phyloP scores from a whole-genome alignment of 2,888 invertebrate species.

The Campaea margaritaria region DNA sequence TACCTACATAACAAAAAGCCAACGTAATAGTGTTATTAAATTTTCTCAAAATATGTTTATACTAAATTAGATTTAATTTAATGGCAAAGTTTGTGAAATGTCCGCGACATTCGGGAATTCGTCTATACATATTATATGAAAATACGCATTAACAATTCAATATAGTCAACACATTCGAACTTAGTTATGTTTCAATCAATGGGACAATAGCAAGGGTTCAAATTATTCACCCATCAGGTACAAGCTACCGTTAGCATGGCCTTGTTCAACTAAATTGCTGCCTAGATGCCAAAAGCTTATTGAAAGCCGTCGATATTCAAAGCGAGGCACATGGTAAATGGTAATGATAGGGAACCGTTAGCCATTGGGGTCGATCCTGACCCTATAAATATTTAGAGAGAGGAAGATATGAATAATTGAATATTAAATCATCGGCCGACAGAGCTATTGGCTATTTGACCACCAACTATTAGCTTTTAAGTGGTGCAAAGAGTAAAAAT shows the following conservation, averaged over 20 bases:
- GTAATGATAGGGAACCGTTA: slow-evolving; percentile 27
- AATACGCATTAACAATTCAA: no score
- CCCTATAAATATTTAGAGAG: slow-evolving; percentile 35
- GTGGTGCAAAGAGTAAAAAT: no score
- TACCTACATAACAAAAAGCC: no score
- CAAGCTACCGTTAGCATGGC: slow-evolving; percentile 6
- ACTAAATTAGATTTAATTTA: no score
- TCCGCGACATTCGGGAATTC: no score
- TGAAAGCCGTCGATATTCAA: slow-evolving; percentile 19
- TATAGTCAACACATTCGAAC: background rate
- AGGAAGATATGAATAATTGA: slow-evolving; percentile 30
- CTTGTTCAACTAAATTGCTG: slow-evolving; percentile 20
- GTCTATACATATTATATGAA: no score
- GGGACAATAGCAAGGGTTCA: slow-evolving; percentile 10
- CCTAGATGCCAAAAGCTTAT: slow-evolving; percentile 11
- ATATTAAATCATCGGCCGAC: slow-evolving; percentile 24
- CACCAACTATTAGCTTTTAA: no score
- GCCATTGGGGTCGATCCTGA: slow-evolving; percentile 19
- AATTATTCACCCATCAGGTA: slow-evolving; percentile 11
- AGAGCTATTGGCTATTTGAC: slow-evolving; percentile 11
- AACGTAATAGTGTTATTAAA: no score
- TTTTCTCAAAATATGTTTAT: no score
- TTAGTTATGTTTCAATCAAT: background rate
- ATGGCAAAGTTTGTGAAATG: no score
- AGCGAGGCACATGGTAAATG: slow-evolving; percentile 28